phyloP scores from a whole-genome alignment of 2,113 vertebrate species.

The Heterotilapia buettikoferi region DNA sequence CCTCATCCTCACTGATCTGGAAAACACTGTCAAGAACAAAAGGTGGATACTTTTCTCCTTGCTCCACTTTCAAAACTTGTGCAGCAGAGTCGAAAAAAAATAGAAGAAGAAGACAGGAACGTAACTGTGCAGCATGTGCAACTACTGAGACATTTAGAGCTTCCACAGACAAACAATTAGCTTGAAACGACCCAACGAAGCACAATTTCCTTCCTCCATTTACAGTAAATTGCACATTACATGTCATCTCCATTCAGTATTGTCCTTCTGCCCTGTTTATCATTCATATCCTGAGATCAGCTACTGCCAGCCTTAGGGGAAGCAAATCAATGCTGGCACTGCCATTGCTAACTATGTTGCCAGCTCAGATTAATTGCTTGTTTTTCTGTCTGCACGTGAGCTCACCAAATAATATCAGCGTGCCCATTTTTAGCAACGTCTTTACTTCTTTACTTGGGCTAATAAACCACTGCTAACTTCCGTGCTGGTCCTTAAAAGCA shows the following conservation, averaged over 20 bases:
- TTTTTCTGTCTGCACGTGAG: neutral
- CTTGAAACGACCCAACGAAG: neutral
- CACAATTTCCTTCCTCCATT: neutral
- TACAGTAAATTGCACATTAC: neutral
- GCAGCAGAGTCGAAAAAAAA: neutral
- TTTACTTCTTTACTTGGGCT: neutral
- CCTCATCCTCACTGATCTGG: slow-evolving; percentile 37
- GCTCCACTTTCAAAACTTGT: slow-evolving; percentile 16
- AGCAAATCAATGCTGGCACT: slow-evolving; percentile 1
- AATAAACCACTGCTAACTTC: neutral
- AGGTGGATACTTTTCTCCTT: slow-evolving; percentile 13
- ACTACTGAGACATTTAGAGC: neutral
- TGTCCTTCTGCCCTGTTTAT: neutral
- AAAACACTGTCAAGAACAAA: slow-evolving; percentile 42
- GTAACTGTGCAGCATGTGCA: neutral
- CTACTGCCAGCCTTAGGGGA: slow-evolving; percentile 7
- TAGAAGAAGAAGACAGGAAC: neutral
- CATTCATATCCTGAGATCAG: slow-evolving; percentile 4
- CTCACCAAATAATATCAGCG: neutral
- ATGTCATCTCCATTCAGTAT: slow-evolving; percentile 7
- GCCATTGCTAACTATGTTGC: slow-evolving; percentile 38
- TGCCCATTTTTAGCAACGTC: neutral
- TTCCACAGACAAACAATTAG: neutral
- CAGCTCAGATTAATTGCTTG: slow-evolving; percentile 38
- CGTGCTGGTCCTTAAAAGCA: neutral